Percentiles rank a stretch among this genome's conserved stretches.
Conservation (phyloP, 2,888 invertebrate species). For the Dinocampus coccinellae region DNA sequence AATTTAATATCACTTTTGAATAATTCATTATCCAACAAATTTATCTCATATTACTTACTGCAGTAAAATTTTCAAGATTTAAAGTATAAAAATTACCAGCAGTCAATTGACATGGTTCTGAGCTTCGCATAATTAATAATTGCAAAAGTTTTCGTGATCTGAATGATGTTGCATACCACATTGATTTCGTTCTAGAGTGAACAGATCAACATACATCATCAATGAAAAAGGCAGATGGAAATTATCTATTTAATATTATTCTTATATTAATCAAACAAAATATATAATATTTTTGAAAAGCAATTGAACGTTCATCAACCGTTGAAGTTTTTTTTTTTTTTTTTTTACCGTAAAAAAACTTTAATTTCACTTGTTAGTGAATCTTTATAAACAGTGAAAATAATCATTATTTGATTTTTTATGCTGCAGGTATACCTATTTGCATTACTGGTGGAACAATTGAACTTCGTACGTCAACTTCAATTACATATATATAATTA, state of each 20-base stretch:
- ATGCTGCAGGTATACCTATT: not conserved
- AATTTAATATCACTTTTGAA: no score
- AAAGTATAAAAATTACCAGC: constrained; percentile 51
- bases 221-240: not conserved
- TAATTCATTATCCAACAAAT: no score
- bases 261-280: not conserved
- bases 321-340: no score
- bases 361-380: no score
- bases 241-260: not conserved
- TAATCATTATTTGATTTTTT: no score
- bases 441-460: no score
- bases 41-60: constrained; percentile 46
- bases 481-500: no score
- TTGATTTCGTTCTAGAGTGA: constrained; percentile 41
- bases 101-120: constrained; percentile 49
- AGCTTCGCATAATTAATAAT: constrained; percentile 49
- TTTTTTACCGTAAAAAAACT: not conserved
- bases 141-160: constrained; percentile 48
- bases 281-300: not conserved
- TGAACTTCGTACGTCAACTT: no score
- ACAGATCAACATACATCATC: not conserved
- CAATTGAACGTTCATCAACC: not conserved
- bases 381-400: no score
- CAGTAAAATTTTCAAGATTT: constrained; percentile 52
- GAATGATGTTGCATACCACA: constrained; percentile 52